phyloP scores from a whole-genome alignment of 2,113 vertebrate genomes.

The Nothocercus nigrocapillus region DNA sequence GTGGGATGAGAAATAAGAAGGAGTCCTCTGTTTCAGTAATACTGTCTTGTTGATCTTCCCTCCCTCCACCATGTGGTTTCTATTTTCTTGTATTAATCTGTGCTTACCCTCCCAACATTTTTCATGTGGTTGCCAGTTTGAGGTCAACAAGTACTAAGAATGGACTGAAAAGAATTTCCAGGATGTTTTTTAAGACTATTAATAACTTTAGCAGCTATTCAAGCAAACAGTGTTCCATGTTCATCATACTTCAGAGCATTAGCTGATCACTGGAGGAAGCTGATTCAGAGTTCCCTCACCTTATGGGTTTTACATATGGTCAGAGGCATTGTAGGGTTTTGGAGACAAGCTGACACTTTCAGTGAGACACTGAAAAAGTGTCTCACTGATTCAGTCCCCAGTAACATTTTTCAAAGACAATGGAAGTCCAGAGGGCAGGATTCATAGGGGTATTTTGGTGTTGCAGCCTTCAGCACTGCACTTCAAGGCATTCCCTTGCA shows the following conservation, averaged over 20 bases:
- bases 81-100: slow-evolving; percentile 51
- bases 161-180: slow-evolving; percentile 67
- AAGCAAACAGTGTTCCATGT: not conserved
- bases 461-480: not conserved
- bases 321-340: not conserved
- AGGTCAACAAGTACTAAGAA: slow-evolving; percentile 61
- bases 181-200: slow-evolving; percentile 71
- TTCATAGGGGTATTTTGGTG: not conserved
- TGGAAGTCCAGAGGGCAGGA: not conserved
- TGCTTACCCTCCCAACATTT: slow-evolving; percentile 65
- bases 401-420: not conserved
- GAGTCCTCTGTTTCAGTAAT: slow-evolving; percentile 25
- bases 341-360: not conserved
- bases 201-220: slow-evolving; percentile 57
- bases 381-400: not conserved
- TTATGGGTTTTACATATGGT: not conserved
- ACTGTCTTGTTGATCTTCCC: slow-evolving; percentile 48
- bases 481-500: not conserved
- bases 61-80: slow-evolving; percentile 57
- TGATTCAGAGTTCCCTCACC: not conserved
- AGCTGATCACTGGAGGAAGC: not conserved
- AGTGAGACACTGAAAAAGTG: not conserved
- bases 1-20: not conserved
- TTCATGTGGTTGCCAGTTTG: slow-evolving; percentile 51
- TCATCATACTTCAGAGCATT: not conserved